Conservation (phyloP, 2,113 vertebrate genomes). For the Daboia siamensis region DNA sequence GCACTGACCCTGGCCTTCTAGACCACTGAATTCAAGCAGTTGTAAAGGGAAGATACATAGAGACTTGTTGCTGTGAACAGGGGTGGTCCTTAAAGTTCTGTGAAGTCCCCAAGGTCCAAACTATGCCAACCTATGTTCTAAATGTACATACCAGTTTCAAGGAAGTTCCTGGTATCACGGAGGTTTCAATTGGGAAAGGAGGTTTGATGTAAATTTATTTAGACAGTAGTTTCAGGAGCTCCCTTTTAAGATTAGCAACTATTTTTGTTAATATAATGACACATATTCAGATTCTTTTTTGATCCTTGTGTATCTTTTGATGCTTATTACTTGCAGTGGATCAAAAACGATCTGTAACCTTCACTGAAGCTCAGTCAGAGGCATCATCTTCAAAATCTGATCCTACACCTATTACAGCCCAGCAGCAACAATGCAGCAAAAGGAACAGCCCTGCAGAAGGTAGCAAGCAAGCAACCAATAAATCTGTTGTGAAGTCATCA, state of each 20-base stretch:
- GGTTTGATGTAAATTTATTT: background rate
- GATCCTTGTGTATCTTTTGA: background rate
- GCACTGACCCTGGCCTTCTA: background rate
- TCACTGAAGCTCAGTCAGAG: conserved; percentile 81
- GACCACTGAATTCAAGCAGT: background rate
- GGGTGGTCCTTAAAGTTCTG: background rate
- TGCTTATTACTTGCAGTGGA: conserved; percentile 66
- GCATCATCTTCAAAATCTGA: conserved; percentile 37
- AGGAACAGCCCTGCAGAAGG: conserved; percentile 42
- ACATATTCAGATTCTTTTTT: background rate
- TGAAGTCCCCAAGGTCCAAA: background rate
- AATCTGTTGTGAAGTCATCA: conserved; percentile 67
- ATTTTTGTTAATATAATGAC: background rate
- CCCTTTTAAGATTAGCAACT: background rate
- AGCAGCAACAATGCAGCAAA: conserved; percentile 51
- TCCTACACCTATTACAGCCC: background rate
- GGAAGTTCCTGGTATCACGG: background rate
- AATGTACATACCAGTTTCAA: background rate
- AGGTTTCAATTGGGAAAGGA: background rate
- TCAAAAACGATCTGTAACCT: conserved; percentile 96
- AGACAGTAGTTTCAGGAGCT: background rate
- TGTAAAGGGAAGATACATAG: background rate
- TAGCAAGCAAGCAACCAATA: conserved; percentile 56
- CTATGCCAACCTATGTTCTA: background rate
- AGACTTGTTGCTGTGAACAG: background rate